Base-by-base conservation (phyloP, 1,140 invertebrate genomes). In the Diabrotica undecimpunctata region DNA sequence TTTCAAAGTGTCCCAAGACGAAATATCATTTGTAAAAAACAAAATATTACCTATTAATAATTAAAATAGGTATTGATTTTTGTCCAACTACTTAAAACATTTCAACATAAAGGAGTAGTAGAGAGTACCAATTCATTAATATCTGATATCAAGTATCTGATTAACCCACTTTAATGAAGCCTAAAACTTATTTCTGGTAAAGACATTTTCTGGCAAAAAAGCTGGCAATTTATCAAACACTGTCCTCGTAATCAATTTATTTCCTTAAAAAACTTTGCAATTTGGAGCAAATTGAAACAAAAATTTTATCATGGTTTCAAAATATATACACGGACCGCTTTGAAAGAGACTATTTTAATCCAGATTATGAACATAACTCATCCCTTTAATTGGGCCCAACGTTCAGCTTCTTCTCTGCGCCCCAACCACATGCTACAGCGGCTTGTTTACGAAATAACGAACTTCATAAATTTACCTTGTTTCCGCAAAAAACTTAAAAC, bases 351-450 rank as follows among this genome's bases (percentile, higher is more conserved):
- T 60, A 60, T 66, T 70, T 70, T 70, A 65, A 66, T 62, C 41
- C 66, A 56, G 66, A 70, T 68, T 70, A 70, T 70, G 66, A 65
- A 65, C 63, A 70, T 70, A 68, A 70, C 69, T 70, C 66, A 70
- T 68, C 61, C 62, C 61, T 65, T 67, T 70, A 70, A 70, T 70
- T 70, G 69, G 62, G 38, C 38, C 38, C 59, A 54, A 56, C 52
- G 61, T 67, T 64, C 39, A 51, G 39, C 46, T 69, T 38, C 61
- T 64, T 54, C 52, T 51, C 12, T n/a, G 2, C 14, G 35, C 60
- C 61, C 62, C 36, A 66, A 39, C 59, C 41, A 66, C 64, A 70
- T 68, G 61, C 61, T 61, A 61, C 41, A 61, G 46, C 64, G 64
- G 60, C 63, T 67, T 70, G 68, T 70, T 67, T 64, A 53, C 55